A percentile compares a stretch with the other conserved stretches of the same genome.
These are phyloP conservation scores for Holocentrus rufus DNA, from an alignment of 2,797 vertebrate genomes.

Conservation along the genomic window DNA sequence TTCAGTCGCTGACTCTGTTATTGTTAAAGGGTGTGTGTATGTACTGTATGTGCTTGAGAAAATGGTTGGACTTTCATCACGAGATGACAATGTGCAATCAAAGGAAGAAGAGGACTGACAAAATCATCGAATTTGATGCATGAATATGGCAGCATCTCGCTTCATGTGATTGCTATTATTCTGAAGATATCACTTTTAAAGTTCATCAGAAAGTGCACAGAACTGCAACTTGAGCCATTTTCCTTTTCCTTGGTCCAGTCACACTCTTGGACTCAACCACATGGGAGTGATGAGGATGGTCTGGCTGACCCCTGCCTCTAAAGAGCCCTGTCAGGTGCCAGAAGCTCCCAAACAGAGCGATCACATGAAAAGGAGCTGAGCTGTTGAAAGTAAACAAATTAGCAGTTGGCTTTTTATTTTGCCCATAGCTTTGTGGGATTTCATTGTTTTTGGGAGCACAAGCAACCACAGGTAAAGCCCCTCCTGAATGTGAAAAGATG, in stretches of 20 bases:
- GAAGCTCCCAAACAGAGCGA: slow-evolving; percentile 50
- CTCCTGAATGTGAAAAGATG: slow-evolving; percentile 49
- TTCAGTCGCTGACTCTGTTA: slow-evolving; percentile 46
- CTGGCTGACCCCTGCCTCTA: slow-evolving; percentile 61
- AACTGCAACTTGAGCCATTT: slow-evolving; percentile 56
- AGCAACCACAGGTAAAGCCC: slow-evolving; percentile 59
- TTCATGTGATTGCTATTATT: slow-evolving; percentile 45
- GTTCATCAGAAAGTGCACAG: slow-evolving; percentile 32
- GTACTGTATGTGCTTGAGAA: not conserved
- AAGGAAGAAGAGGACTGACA: slow-evolving; percentile 45
- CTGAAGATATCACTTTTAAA: slow-evolving; percentile 46
- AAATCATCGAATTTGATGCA: slow-evolving; percentile 63
- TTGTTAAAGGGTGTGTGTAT: slow-evolving; percentile 14
- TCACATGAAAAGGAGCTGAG: slow-evolving; percentile 56
- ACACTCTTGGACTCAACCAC: slow-evolving; percentile 34
- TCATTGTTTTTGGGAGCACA: slow-evolving; percentile 49
- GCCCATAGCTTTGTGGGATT: slow-evolving; percentile 52
- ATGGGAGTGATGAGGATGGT: slow-evolving; percentile 56
- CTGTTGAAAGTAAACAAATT: slow-evolving; percentile 75
- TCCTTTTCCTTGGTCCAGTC: slow-evolving; percentile 38
- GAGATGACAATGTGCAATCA: slow-evolving; percentile 48
- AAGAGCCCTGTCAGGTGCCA: slow-evolving; percentile 68
- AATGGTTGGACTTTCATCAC: slow-evolving; percentile 41
- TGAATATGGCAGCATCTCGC: slow-evolving; percentile 27
- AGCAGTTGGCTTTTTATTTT: slow-evolving; percentile 65